Conservation (phyloP, 1,140 invertebrate genomes). For the Tribolium madens region DNA sequence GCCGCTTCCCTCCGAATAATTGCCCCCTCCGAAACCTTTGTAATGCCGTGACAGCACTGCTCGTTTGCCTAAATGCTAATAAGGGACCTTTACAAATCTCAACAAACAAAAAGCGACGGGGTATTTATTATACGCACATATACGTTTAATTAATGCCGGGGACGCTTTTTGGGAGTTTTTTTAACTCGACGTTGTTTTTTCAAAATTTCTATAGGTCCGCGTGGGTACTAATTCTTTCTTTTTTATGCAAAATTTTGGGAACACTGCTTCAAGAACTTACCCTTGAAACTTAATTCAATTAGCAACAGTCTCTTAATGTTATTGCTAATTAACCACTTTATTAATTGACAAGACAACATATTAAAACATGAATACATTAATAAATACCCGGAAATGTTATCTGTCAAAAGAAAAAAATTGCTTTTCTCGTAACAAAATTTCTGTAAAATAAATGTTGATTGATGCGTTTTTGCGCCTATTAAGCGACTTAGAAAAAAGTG, state of each 20-base stretch:
- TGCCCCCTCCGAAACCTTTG: conserved; percentile 50
- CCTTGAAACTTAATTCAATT: background rate
- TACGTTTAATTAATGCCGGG: conserved; percentile 33
- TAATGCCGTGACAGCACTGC: conserved; percentile 31
- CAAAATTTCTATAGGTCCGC: background rate
- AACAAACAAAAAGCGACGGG: conserved; percentile 32
- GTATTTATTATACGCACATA: conserved; percentile 38
- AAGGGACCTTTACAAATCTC: conserved; percentile 46
- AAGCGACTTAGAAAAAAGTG: background rate
- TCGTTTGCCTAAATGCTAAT: conserved; percentile 61
- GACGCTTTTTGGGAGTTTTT: background rate
- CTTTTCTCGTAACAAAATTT: background rate
- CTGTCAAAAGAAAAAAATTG: background rate
- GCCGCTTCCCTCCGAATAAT: conserved; percentile 60
- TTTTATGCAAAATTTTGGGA: too few relatives aligned
- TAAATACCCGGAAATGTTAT: background rate
- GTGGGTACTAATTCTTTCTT: background rate
- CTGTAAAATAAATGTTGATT: background rate
- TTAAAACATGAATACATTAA: background rate
- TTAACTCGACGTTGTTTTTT: background rate
- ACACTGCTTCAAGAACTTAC: background rate
- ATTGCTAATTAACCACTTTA: background rate
- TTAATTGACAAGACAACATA: background rate
- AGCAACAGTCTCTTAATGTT: background rate
- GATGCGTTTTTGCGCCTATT: background rate